A percentile compares a stretch with the other conserved stretches of the same genome.
Evolutionary conservation across 2,888 invertebrate species (phyloP).

Genomic region (Philhelius pedissequus): DNA sequence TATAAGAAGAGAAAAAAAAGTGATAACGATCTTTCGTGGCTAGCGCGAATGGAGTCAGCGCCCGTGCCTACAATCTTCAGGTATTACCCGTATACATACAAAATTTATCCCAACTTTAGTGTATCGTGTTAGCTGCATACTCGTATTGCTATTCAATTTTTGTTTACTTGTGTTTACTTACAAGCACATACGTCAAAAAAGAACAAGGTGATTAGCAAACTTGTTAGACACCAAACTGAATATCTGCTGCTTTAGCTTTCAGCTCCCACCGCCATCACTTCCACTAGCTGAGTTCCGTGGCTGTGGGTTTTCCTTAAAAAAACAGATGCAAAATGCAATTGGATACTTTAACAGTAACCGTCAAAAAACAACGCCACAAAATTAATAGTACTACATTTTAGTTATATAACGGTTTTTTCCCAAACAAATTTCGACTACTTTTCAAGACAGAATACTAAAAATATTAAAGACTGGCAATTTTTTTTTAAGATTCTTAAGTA

Average conservation of each 20-base stretch:
- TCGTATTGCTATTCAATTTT: constrained; percentile 6
- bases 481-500: too few species aligned
- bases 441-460: too few species aligned
- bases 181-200: constrained; percentile 35
- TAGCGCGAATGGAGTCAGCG: constrained; percentile 16
- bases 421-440: too few species aligned
- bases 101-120: background rate
- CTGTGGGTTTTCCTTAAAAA: constrained; percentile 29
- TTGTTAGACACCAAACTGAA: constrained; percentile 66
- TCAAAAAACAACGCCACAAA: background rate
- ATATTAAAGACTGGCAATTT: too few species aligned
- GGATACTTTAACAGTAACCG: constrained; percentile 20
- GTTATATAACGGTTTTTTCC: too few species aligned
- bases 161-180: constrained; percentile 28
- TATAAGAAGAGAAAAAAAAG: constrained; percentile 20
- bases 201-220: constrained; percentile 68
- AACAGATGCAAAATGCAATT: constrained; percentile 57
- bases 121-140: background rate
- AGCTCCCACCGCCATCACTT: constrained; percentile 52
- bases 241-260: constrained; percentile 38
- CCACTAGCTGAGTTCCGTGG: constrained; percentile 56
- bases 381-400: background rate
- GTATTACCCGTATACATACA: constrained; percentile 15
- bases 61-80: constrained; percentile 36
- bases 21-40: constrained; percentile 40